A percentile compares a stretch with the other conserved stretches of the same genome.
phyloP scores from a whole-genome alignment of 2,113 vertebrate species.

The Coturnix japonica region DNA sequence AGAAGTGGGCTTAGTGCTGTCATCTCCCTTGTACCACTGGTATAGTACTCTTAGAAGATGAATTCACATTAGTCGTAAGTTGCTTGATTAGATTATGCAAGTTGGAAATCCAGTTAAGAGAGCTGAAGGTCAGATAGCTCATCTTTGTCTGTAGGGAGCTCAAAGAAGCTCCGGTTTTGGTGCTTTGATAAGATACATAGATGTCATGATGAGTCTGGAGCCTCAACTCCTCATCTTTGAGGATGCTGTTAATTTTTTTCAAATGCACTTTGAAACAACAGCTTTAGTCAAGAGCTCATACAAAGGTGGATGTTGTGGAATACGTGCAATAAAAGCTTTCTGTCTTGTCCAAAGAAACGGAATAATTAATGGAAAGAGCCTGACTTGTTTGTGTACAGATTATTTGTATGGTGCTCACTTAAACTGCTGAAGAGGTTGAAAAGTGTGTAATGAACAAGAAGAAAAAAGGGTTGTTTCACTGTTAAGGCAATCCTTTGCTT shows the following conservation, averaged over 20 bases:
- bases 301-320: not conserved
- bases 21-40: not conserved
- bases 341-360: not conserved
- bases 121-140: not conserved
- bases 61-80: not conserved
- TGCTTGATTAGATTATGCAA: not conserved
- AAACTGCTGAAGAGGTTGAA: not conserved
- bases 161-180: not conserved
- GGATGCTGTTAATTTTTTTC: not conserved
- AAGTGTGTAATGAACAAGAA: not conserved
- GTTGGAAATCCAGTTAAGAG: not conserved
- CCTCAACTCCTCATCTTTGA: not conserved
- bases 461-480: not conserved
- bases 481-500: not conserved
- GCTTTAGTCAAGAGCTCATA: not conserved
- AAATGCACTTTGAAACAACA: not conserved
- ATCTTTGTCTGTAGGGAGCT: not conserved
- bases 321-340: not conserved
- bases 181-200: not conserved
- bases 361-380: not conserved
- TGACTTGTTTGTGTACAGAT: not conserved
- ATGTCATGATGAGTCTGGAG: fast-evolving
- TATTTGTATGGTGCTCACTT: not conserved
- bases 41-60: not conserved
- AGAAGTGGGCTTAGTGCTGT: not conserved